These are phyloP conservation scores for Nycticebus coucang DNA, from an alignment of 2,113 vertebrate species.

Conservation along the genomic window DNA sequence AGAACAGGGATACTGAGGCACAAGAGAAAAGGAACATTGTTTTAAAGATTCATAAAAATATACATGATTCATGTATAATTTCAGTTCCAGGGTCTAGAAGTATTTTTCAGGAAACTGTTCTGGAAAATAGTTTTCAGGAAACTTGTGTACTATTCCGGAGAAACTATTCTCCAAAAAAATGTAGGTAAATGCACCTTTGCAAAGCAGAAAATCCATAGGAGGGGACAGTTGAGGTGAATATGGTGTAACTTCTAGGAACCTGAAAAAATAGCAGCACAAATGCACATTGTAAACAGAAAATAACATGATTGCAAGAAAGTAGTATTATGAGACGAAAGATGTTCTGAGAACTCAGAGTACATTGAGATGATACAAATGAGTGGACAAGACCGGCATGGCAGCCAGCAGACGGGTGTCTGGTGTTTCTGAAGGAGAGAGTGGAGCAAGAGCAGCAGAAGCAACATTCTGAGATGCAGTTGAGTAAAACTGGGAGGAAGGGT, in stretches of 20 bases:
- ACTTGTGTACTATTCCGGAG: too few relatives aligned
- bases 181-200: neutral
- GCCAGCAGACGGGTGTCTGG: neutral
- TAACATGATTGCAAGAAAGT: neutral
- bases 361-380: too few relatives aligned
- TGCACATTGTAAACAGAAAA: neutral
- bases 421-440: neutral
- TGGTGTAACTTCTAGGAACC: neutral
- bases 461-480: neutral
- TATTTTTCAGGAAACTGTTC: neutral
- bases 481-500: neutral
- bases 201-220: neutral
- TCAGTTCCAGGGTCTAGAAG: neutral
- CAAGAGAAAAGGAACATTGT: neutral
- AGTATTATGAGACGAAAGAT: neutral
- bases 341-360: neutral
- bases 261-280: neutral
- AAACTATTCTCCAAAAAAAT: neutral
- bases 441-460: neutral
- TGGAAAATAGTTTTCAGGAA: too few relatives aligned
- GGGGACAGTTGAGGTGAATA: neutral
- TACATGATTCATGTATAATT: neutral
- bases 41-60: neutral
- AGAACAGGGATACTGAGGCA: neutral
- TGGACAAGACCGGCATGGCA: neutral